Conservation (phyloP, 2,113 vertebrate species). For the Platycercus adscitus region DNA sequence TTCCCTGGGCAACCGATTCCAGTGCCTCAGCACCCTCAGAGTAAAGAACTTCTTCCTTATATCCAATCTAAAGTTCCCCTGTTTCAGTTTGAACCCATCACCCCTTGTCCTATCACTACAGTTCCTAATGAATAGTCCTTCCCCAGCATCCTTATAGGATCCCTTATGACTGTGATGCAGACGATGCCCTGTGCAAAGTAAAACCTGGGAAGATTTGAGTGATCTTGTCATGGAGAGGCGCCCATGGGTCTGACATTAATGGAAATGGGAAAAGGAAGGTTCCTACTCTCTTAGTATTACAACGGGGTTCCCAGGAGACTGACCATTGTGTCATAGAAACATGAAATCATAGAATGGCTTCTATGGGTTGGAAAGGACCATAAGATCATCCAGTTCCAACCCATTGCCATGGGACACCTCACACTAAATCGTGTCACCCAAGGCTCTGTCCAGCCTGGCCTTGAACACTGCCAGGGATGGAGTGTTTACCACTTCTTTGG, state of each 20-base stretch:
- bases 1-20: too few species aligned
- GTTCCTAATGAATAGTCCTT: too few species aligned
- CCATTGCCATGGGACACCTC: background rate
- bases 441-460: background rate
- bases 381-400: background rate
- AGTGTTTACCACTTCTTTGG: too few species aligned
- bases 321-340: too few species aligned
- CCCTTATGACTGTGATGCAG: background rate
- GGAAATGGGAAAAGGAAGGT: background rate
- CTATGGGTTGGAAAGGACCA: background rate
- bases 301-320: background rate
- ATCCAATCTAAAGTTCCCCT: too few species aligned
- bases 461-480: too few species aligned
- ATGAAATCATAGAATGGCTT: too few species aligned
- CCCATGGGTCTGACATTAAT: background rate
- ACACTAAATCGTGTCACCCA: background rate
- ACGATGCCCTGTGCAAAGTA: background rate
- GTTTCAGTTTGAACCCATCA: too few species aligned
- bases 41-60: too few species aligned
- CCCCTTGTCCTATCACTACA: too few species aligned
- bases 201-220: background rate
- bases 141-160: too few species aligned
- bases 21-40: too few species aligned
- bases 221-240: background rate
- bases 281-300: background rate